Base-by-base conservation (phyloP, 1,140 invertebrate species). In the Piezodorus guildinii region DNA sequence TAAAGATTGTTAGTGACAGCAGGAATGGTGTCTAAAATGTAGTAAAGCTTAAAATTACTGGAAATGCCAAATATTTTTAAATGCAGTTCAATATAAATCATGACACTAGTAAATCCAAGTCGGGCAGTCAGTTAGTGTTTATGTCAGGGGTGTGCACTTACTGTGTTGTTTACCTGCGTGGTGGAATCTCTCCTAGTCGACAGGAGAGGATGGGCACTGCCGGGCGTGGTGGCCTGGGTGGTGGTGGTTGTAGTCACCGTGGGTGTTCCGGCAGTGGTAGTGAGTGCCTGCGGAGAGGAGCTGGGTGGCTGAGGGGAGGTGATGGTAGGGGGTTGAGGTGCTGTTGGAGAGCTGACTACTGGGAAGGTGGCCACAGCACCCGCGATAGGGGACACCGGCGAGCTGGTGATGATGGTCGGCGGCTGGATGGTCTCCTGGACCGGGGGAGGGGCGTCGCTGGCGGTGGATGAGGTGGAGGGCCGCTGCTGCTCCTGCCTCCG, bases 331-430 rank as follows among this genome's bases (percentile, higher is more conserved):
- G 56, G 74, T 70, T 21, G 39, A 16, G 73, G 73, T 30, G 73
- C 72, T 58, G 66, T 46, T 60, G 66, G n/a, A 25, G 66, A 51
- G 16, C 67, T 19, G 44, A 65, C 62, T 21, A 61, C 30, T 85
- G 27, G 84, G 84, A 16, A 85, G 86, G 69, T 81, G 88, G 44
- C 88, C 82, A 59, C 88, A 87, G 78, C 74, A 75, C 25, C 58
- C 3, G 76, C 74, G 0, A 83, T 81, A 0, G 85, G 86, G 17
- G 87, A 87, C 45, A 87, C 89, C 2, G 89, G 87, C 30, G 84
- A 85, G 21, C 85, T 88, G 69, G 83, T 90, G 44, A 90, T 84
- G 61, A 90, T 90, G 21, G 86, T 90, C 0, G 87, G 88, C 54
- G 87, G 85, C 16, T 83, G 85, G 67, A 87, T 76, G 0, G 80